A percentile compares a stretch with the other conserved stretches of the same genome.
Evolutionary conservation across 2,888 invertebrate genomes (phyloP).

Genomic region (Drosophila rubida): DNA sequence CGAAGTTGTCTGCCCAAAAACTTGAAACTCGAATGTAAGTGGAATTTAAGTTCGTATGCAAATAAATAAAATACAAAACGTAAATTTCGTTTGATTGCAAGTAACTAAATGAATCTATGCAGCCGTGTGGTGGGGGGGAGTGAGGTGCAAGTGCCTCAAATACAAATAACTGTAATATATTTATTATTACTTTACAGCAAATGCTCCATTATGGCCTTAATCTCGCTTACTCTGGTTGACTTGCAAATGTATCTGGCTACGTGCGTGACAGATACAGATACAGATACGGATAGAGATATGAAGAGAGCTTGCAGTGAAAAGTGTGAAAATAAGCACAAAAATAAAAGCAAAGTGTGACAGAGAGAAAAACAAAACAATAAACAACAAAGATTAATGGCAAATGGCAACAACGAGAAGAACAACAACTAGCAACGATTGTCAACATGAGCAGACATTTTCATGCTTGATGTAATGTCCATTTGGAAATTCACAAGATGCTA

Average conservation of each 20-base stretch:
- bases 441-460: slow-evolving; percentile 57
- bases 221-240: slow-evolving; percentile 32
- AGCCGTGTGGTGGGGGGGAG: too few species aligned
- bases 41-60: slow-evolving; percentile 43
- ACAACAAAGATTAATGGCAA: slow-evolving; percentile 31
- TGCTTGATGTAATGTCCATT: slow-evolving; percentile 60
- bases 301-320: slow-evolving; percentile 37
- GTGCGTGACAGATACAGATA: slow-evolving; percentile 18
- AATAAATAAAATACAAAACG: slow-evolving; percentile 28
- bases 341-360: slow-evolving; percentile 33
- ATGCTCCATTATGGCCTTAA: slow-evolving; percentile 1
- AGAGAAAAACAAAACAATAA: slow-evolving; percentile 59
- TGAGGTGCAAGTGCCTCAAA: background rate
- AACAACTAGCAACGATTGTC: slow-evolving; percentile 33
- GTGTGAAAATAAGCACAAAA: slow-evolving; percentile 52
- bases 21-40: slow-evolving; percentile 25
- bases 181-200: slow-evolving; percentile 4
- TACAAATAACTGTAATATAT: background rate
- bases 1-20: slow-evolving; percentile 38
- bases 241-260: slow-evolving; percentile 35
- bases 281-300: slow-evolving; percentile 11
- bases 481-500: slow-evolving; percentile 54
- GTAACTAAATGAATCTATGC: background rate
- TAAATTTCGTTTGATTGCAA: slow-evolving; percentile 4
- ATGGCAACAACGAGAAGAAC: slow-evolving; percentile 4